Conservation (phyloP, 1,140 invertebrate species). For the Bombyx mori region DNA sequence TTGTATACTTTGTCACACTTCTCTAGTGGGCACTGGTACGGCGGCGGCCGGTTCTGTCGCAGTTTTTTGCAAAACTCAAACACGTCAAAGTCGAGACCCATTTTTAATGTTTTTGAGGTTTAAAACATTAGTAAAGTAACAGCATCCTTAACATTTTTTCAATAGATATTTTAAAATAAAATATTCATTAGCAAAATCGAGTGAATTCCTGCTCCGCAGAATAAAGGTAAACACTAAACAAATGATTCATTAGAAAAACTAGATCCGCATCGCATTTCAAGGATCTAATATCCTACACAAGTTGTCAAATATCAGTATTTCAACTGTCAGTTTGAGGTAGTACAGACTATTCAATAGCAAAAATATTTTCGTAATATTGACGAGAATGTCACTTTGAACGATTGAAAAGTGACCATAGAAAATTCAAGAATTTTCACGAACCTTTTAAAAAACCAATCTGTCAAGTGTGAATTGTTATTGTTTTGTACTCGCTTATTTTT, state of each 20-base stretch:
- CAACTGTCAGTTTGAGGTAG: too few relatives aligned
- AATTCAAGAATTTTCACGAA: conserved; percentile 7
- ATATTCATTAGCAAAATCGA: too few relatives aligned
- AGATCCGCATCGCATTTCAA: too few relatives aligned
- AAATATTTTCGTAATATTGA: not conserved
- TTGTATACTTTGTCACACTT: conserved; percentile 90
- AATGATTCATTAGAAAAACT: too few relatives aligned
- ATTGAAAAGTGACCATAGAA: conserved; percentile 3
- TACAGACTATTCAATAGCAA: too few relatives aligned
- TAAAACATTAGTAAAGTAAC: too few relatives aligned
- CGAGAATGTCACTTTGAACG: not conserved
- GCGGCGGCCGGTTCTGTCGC: conserved; percentile 82
- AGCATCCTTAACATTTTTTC: too few relatives aligned
- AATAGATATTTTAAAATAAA: too few relatives aligned
- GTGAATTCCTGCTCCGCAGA: too few relatives aligned
- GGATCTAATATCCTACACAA: too few relatives aligned
- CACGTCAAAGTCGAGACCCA: conserved; percentile 87
- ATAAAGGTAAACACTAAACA: too few relatives aligned
- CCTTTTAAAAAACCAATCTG: conserved; percentile 2
- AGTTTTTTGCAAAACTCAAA: conserved; percentile 87
- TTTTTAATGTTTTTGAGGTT: conserved; percentile 36
- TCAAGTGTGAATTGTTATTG: not conserved
- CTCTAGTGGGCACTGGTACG: conserved; percentile 87
- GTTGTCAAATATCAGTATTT: too few relatives aligned
- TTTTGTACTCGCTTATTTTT: not conserved